Conservation (phyloP, 2,113 vertebrate species). For the Tragelaphus scriptus region DNA sequence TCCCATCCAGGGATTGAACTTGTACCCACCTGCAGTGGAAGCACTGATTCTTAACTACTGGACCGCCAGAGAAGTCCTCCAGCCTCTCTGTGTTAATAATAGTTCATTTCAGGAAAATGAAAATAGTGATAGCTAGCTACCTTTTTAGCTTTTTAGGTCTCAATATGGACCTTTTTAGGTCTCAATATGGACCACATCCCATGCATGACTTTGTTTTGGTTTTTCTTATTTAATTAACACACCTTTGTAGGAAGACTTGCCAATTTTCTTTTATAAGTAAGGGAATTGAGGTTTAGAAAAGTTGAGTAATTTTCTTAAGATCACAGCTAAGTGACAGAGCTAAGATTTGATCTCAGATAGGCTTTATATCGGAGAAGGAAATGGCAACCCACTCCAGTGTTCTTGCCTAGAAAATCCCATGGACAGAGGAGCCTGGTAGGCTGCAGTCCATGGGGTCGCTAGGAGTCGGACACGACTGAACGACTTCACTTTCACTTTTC, state of each 20-base stretch:
- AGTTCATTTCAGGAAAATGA: neutral
- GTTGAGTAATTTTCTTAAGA: neutral
- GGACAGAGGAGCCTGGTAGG: too few relatives aligned
- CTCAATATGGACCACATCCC: neutral
- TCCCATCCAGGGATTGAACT: neutral
- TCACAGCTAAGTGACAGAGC: neutral
- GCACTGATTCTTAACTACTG: neutral
- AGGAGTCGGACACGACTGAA: too few relatives aligned
- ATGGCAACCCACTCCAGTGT: too few relatives aligned
- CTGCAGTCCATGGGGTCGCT: too few relatives aligned
- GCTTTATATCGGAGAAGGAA: neutral
- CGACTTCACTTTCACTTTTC: too few relatives aligned
- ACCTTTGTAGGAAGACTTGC: neutral
- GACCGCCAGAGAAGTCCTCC: neutral
- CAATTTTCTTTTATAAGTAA: neutral
- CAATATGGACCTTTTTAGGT: neutral
- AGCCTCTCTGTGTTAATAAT: neutral
- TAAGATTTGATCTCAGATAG: neutral
- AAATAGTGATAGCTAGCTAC: neutral
- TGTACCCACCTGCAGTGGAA: neutral
- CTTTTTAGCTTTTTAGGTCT: neutral
- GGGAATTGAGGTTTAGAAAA: constrained; percentile 1
- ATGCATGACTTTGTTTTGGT: neutral
- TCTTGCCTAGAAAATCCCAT: too few relatives aligned
- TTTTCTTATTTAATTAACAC: neutral